These are phyloP conservation scores for Ashinkailepas kermadecensis DNA, from an alignment of 2,888 invertebrate genomes.

Conservation along the genomic window DNA sequence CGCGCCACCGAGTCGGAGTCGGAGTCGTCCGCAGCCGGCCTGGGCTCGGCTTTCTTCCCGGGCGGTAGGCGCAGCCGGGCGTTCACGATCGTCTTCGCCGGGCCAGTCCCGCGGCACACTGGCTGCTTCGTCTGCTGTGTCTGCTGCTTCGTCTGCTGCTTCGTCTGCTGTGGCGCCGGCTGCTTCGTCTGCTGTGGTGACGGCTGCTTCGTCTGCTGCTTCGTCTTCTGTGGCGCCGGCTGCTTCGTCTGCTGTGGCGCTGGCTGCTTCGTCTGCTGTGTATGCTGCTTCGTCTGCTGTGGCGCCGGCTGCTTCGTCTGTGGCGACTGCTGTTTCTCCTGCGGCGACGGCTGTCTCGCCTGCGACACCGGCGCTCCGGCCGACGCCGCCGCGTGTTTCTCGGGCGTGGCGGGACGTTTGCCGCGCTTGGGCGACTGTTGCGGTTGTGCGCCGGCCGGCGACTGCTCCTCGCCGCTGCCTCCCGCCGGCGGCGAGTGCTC, in stretches of 20 bases:
- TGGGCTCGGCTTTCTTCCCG: background rate
- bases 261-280: background rate
- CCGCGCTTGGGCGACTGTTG: slow-evolving; percentile 23
- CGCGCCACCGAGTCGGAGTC: background rate
- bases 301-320: no score
- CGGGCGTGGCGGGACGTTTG: background rate
- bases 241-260: background rate
- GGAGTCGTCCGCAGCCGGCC: slow-evolving; percentile 1
- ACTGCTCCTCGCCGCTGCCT: background rate
- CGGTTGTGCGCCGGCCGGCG: slow-evolving; percentile 18
- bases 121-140: background rate
- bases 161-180: background rate
- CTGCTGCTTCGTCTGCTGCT: background rate
- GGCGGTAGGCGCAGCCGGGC: background rate
- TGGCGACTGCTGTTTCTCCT: no score
- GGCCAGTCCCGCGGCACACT: slow-evolving; percentile 7
- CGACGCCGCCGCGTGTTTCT: slow-evolving; percentile 1
- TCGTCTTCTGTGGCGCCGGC: background rate
- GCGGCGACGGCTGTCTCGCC: no score
- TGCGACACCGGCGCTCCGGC: no score
- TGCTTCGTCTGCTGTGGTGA: background rate
- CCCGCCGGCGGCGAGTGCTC: background rate
- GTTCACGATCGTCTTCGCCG: slow-evolving; percentile 32
- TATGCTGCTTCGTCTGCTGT: background rate
- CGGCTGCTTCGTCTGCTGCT: background rate